Percentiles rank a stretch among this genome's conserved stretches.
phyloP scores from a whole-genome alignment of 2,113 vertebrate genomes.

The Esox niger region DNA sequence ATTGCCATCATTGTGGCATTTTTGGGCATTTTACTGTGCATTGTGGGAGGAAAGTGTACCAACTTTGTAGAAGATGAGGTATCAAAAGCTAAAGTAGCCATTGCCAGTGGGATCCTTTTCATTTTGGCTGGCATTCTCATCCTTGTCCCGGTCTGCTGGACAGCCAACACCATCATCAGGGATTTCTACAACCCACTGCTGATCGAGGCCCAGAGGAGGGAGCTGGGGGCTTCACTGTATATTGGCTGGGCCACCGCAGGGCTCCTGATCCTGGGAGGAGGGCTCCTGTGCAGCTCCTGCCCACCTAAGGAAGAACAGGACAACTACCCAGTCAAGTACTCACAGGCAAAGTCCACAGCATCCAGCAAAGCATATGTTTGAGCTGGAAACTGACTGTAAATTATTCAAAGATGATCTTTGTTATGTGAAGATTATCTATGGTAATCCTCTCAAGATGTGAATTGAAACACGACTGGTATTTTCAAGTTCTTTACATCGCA shows the following conservation, averaged over 20 bases:
- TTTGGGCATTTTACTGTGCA: conserved; percentile 73
- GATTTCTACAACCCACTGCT: conserved; percentile 84
- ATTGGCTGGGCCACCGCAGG: conserved; percentile 84
- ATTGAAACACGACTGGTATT: neutral
- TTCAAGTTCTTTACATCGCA: neutral
- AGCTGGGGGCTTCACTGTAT: conserved; percentile 83
- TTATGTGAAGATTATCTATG: neutral
- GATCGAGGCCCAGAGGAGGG: conserved; percentile 62
- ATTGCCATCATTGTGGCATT: conserved; percentile 74
- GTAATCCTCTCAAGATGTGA: conserved; percentile 12
- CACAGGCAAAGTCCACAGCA: conserved; percentile 51
- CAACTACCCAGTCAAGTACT: conserved; percentile 71
- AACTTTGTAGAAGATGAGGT: conserved; percentile 80
- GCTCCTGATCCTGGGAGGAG: conserved; percentile 81
- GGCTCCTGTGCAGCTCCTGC: conserved; percentile 86
- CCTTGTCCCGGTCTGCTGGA: conserved; percentile 87
- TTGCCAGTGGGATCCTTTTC: conserved; percentile 79
- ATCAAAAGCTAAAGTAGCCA: conserved; percentile 79
- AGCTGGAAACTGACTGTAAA: conserved; percentile 30
- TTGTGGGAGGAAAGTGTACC: conserved; percentile 87
- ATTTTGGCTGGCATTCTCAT: conserved; percentile 75
- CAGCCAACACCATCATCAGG: conserved; percentile 81
- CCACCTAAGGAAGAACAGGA: conserved; percentile 70
- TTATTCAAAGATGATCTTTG: no score
- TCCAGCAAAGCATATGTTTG: conserved; percentile 69